Evolutionary conservation across 2,888 invertebrate species (phyloP).

Genomic region (Synanthedon andrenaeformis): DNA sequence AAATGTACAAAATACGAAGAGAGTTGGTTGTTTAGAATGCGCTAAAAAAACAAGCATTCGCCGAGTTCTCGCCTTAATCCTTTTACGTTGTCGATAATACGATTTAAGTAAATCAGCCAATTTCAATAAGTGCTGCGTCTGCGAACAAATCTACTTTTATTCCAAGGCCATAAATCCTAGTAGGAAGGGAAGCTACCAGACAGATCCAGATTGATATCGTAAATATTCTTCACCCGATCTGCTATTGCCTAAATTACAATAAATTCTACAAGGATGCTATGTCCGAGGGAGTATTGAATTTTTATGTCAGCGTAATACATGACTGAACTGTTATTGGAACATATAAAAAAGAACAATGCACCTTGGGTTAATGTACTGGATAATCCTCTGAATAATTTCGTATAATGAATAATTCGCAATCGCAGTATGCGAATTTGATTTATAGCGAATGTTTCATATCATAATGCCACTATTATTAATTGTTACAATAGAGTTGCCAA

Average conservation of each 20-base stretch:
- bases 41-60: constrained; percentile 19
- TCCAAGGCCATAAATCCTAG: constrained; percentile 38
- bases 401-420: no score
- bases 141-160: constrained; percentile 59
- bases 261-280: constrained; percentile 11
- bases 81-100: constrained; percentile 36
- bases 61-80: constrained; percentile 30
- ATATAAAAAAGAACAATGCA: not conserved
- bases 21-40: not conserved
- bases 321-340: not conserved
- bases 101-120: constrained; percentile 64
- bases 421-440: no score
- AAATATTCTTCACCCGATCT: constrained; percentile 33
- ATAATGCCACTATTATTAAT: no score
- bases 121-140: constrained; percentile 61
- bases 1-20: not conserved
- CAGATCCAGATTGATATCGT: constrained; percentile 49
- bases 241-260: constrained; percentile 30
- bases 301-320: constrained; percentile 1
- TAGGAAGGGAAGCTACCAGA: constrained; percentile 22
- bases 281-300: constrained; percentile 6
- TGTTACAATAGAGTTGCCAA: no score
- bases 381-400: no score
- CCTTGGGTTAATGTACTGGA: not conserved
- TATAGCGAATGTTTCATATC: no score